Evolutionary conservation across 2,888 invertebrate genomes (phyloP), one percentile per base, ranked within the genome.

Genomic region (Synergus laeviventris): DNA sequence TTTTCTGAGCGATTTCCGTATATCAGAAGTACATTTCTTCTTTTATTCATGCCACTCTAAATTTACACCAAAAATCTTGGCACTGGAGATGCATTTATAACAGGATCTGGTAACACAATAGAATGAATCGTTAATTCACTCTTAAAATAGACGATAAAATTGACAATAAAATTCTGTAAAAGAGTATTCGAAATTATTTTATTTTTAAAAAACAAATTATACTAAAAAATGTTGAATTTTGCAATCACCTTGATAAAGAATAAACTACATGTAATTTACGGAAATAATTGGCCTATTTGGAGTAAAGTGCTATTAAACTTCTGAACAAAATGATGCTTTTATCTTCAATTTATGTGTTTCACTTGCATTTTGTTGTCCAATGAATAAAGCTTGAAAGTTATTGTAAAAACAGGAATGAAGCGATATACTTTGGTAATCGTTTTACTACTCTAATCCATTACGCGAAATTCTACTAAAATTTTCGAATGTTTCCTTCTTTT

Each of bases 61-160:
- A 49, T 49, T 70, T 45, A 49, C 70, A 70, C 18, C 12, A 12
- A 31, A 49, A 24, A 49, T 70, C 49, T 70, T 70, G 70, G 70
- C 70, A 70, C 31, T 49, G 36, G 49, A 36, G 49, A 70, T 49
- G 24, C 31, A 24, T 45, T 24, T n/a, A 31, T 31, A n/a, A 24
- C 31, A 70, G 45, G 45, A 45, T 49, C 8, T n/a, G 1, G 16
- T 4, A 16, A 31, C 21, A 49, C 49, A 70, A 70, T 45, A 31
- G 31, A 0, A 49, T 70, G 14, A n/a, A 4, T 49, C 11, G 18
- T 70, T 70, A 18, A 70, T 70, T 31, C 31, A 4, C 45, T 70
- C 12, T 4, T 56, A 18, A 56, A 21, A 12, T 18, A 18, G 11
- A 11, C 1, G 45, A 16, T 7, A 9, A n/a, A n/a, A n/a, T n/a